Evolutionary conservation across 2,113 vertebrate species (phyloP), one percentile per base, ranked within the genome.

Genomic region (Merops nubicus): DNA sequence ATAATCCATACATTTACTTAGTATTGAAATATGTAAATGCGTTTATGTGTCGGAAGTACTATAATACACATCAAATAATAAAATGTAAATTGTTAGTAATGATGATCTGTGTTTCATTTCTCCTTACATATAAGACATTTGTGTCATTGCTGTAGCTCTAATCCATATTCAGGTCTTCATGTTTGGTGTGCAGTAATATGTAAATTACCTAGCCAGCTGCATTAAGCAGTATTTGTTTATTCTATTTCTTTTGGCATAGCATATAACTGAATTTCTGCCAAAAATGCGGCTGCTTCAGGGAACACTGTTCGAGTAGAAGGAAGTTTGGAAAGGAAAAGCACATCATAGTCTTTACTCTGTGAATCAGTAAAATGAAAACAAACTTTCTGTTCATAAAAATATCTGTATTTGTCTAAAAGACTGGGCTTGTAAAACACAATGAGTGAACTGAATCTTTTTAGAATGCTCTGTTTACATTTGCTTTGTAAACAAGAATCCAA

Each of bases 211-310:
- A 94, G 67, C 97, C 97, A 98, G 97, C 98, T 98, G 98, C 97
- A 90, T 97, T 98, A 98, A 98, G 98, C 97, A 97, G 96, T 98
- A 97, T 98, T 98, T 98, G 98, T 98, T 98, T 98, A 98, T 98
- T 98, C 98, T 98, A 75, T 97, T 98, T 97, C 95, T 97, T 97
- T 98, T 98, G 98, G 98, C 98, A 97, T 97, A 93, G 97, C 95
- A 83, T 90, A 83, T 97, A 97, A 97, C 97, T 98, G 98, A 98
- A 98, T 97, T 98, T 98, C 97, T 98, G 98, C 98, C 98, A 98
- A 98, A 97, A 96, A 97, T 93, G 95, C 97, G 97, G 96, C 97
- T 98, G 98, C 98, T 98, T 97, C 97, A 96, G 96, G 97, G 98
- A 98, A 96, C 92, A 89, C 93, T 96, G 77, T 94, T 97, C 8